phyloP scores from a whole-genome alignment of 2,113 vertebrate genomes.

The Gymnogyps californianus region DNA sequence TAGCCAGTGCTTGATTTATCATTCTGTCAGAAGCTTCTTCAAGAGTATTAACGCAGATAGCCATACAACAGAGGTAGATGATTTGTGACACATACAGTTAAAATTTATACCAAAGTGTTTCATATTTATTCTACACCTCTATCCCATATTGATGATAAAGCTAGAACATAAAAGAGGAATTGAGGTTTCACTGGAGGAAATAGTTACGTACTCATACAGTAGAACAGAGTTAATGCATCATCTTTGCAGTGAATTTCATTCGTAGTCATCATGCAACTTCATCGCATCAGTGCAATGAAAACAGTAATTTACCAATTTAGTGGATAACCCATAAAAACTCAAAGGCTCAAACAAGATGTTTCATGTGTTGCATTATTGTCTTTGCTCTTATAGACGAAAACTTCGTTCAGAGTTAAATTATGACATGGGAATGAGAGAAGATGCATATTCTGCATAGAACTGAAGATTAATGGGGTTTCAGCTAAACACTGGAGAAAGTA shows the following conservation, averaged over 20 bases:
- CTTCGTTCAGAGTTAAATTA: neutral
- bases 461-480: neutral
- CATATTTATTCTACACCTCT: neutral
- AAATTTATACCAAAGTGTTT: neutral
- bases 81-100: neutral
- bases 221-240: neutral
- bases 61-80: neutral
- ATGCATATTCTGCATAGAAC: neutral
- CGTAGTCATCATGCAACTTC: neutral
- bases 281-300: neutral
- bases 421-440: neutral
- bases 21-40: neutral
- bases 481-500: neutral
- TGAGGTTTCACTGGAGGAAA: neutral
- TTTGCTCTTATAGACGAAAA: neutral
- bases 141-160: neutral
- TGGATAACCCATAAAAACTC: neutral
- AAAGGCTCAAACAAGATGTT: neutral
- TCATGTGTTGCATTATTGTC: neutral
- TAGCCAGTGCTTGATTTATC: neutral
- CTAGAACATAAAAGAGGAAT: neutral
- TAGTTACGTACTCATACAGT: neutral
- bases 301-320: neutral
- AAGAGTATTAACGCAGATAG: neutral
- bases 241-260: neutral